A percentile compares a stretch with the other conserved stretches of the same genome.
phyloP scores from a whole-genome alignment of 2,797 vertebrate genomes.

The Tenualosa thibaudeaui region DNA sequence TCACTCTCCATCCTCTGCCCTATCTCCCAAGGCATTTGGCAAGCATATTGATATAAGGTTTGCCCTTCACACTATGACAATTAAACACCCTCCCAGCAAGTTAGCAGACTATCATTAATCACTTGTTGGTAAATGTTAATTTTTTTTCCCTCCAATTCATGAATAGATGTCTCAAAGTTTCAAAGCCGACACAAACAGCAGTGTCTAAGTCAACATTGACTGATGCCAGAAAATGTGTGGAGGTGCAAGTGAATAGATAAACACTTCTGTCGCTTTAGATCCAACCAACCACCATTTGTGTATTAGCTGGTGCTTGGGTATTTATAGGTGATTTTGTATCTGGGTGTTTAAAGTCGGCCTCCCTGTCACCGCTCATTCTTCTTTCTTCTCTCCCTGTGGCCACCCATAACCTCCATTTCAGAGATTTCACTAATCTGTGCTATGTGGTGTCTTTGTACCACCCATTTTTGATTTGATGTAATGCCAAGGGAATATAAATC shows the following conservation, averaged over 20 bases:
- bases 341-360: not conserved
- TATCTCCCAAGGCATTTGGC: slow-evolving; percentile 2
- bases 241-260: slow-evolving; percentile 13
- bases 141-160: not conserved
- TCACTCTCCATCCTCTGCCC: slow-evolving; percentile 12
- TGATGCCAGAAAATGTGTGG: not conserved
- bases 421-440: not conserved
- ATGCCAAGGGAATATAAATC: not conserved
- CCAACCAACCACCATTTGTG: not conserved
- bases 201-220: slow-evolving; percentile 10
- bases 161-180: slow-evolving; percentile 9
- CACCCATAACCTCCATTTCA: not conserved
- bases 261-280: not conserved
- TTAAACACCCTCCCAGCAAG: slow-evolving; percentile 21
- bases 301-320: not conserved
- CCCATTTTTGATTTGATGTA: not conserved
- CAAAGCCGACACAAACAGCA: slow-evolving; percentile 1
- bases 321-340: not conserved
- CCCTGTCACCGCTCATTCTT: not conserved
- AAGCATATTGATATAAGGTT: slow-evolving; percentile 33
- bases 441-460: not conserved
- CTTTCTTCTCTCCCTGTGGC: not conserved
- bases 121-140: not conserved
- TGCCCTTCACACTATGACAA: slow-evolving; percentile 8
- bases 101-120: slow-evolving; percentile 13